Evolutionary conservation across 2,888 invertebrate species (phyloP).

Genomic region (Temnothorax rugatulus): DNA sequence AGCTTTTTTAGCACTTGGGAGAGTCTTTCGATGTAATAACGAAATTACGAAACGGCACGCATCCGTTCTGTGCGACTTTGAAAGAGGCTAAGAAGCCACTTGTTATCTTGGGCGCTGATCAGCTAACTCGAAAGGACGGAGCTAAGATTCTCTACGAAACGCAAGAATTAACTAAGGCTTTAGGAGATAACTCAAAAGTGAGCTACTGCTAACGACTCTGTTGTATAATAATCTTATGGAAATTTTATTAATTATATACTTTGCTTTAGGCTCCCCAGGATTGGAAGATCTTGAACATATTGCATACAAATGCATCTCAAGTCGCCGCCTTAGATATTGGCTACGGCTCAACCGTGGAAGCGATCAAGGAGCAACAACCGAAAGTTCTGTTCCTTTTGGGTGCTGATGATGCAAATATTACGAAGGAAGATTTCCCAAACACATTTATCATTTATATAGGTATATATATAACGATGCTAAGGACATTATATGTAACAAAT

Average conservation of each 20-base stretch:
- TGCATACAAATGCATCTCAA: conserved; percentile 97
- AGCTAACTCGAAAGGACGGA: conserved; percentile 93
- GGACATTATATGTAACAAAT: background rate
- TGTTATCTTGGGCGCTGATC: conserved; percentile 96
- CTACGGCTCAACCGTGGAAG: conserved; percentile 92
- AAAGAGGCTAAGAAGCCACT: conserved; percentile 94
- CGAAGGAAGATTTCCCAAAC: conserved; percentile 92
- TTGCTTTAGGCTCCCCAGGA: conserved; percentile 83
- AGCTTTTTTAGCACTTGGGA: conserved; percentile 91
- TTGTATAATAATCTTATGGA: background rate
- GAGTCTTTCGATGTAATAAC: conserved; percentile 91
- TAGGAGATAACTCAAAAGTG: conserved; percentile 88
- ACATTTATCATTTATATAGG: conserved; percentile 97
- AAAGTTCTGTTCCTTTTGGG: conserved; percentile 96
- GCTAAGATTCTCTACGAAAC: conserved; percentile 92
- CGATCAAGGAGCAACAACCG: conserved; percentile 89
- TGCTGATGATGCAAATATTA: conserved; percentile 95
- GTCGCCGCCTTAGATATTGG: conserved; percentile 98
- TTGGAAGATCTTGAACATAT: conserved; percentile 96
- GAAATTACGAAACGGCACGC: conserved; percentile 91
- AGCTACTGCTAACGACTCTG: background rate
- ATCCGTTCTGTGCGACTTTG: conserved; percentile 91
- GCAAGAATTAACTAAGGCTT: conserved; percentile 90
- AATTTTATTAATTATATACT: conserved; percentile 26
- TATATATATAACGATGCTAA: conserved; percentile 74